Evolutionary conservation across 1,140 invertebrate genomes (phyloP).

Genomic region (Tetramorium parvispinum): DNA sequence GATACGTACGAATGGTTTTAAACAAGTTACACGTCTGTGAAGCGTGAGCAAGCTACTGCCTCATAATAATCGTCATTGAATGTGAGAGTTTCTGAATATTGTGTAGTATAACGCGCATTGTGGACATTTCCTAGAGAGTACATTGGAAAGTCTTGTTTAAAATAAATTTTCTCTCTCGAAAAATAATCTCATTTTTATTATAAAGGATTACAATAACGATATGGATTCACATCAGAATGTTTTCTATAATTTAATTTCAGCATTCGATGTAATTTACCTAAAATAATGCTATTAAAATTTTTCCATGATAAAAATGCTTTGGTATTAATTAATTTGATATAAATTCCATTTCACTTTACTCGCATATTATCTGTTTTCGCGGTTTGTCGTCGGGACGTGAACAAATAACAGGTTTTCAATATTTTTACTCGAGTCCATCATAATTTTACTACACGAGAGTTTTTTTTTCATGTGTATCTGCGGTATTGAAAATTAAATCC

Average conservation of each 20-base stretch:
- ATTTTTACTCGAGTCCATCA: background rate
- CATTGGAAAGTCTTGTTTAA: slow-evolving; percentile 3
- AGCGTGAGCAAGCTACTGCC: background rate
- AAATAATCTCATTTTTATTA: slow-evolving; percentile 7
- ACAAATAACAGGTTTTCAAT: slow-evolving; percentile 14
- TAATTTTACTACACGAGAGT: background rate
- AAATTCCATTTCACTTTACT: background rate
- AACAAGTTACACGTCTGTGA: slow-evolving; percentile 12
- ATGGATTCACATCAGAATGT: background rate
- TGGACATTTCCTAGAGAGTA: slow-evolving; percentile 10
- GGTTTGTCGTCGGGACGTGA: background rate
- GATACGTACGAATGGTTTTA: background rate
- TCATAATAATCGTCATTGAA: slow-evolving; percentile 9
- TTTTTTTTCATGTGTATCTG: background rate
- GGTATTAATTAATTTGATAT: background rate
- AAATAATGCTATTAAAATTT: slow-evolving; percentile 17
- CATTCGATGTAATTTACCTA: background rate
- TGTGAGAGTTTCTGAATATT: background rate
- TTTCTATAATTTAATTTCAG: background rate
- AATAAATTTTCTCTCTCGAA: background rate
- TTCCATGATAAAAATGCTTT: background rate
- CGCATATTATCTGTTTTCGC: background rate
- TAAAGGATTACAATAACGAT: background rate
- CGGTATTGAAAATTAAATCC: slow-evolving; percentile 3
- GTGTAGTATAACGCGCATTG: background rate